Evolutionary conservation across 2,113 vertebrate species (phyloP), one percentile per base, ranked within the genome.

Genomic region (Mellivora capensis): DNA sequence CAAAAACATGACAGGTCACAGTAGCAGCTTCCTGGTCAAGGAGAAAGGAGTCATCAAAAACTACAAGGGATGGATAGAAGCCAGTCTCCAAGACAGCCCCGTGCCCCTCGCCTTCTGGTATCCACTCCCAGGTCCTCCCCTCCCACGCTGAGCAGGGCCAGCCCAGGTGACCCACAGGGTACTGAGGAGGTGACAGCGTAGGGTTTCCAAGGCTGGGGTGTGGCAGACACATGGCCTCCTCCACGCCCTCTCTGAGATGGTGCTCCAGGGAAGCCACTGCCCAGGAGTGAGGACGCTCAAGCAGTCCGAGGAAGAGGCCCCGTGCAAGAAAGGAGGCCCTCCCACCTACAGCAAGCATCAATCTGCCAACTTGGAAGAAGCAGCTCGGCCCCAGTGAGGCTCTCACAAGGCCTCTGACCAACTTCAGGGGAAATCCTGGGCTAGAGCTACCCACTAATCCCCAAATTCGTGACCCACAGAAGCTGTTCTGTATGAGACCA

Each of bases 61-160:
- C 44, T 3, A 4, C 8, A 6, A 6, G 21, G 57, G 31, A 7
- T 20, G 0, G 7, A 44, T n/a, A 54, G 34, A 52, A 17, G 2
- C 44, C 8, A 13, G 13, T 13, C 34, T 67, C 47, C 12, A 47
- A 44, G 39, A 77, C 29, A 27, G 49, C 37, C 57, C 54, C 12
- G 3, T 15, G 21, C 37, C 23, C 42, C n/a, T 64, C 3, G 1
- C n/a, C n/a, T 49, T 62, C n/a, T 31, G 71, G 25, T 27, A 3
- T 18, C 25, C 37, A 44, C 0, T 11, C 11, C 21, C 42, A 14
- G 0, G 42, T 29, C 14, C 39, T 47, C 6, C 11, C n/a, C 21
- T 81, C 4, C 62, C 21, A 27, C 11, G 10, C 27, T 14, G 12
- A 62, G 49, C 4, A 59, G 47, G 2, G 27, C 1, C 0, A 21